phyloP scores from a whole-genome alignment of 2,888 invertebrate genomes.

The Erebia aethiops region DNA sequence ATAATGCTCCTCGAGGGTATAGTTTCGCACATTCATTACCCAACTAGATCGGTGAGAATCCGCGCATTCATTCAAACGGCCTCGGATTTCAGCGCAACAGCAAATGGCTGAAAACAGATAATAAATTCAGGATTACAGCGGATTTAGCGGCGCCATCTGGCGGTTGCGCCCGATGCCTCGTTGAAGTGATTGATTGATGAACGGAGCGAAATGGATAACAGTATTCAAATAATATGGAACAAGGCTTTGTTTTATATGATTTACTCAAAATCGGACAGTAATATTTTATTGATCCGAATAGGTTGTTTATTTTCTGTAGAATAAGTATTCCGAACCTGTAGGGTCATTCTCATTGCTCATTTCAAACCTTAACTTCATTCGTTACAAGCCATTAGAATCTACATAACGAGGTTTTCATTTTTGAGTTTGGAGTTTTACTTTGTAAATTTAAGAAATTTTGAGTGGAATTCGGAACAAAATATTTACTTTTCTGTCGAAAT shows the following conservation, averaged over 20 bases:
- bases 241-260: no score
- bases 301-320: no score
- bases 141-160: slow-evolving; percentile 68
- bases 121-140: slow-evolving; percentile 73
- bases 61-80: slow-evolving; percentile 57
- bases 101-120: slow-evolving; percentile 72
- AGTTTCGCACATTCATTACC: slow-evolving; percentile 52
- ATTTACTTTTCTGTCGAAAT: neutral
- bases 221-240: neutral
- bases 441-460: neutral
- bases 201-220: slow-evolving; percentile 39
- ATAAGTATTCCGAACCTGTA: no score
- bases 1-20: slow-evolving; percentile 22
- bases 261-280: no score
- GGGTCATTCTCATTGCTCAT: no score
- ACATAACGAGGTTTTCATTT: no score
- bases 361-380: no score
- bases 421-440: no score
- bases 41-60: slow-evolving; percentile 40
- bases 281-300: no score
- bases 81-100: slow-evolving; percentile 58
- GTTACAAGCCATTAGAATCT: no score
- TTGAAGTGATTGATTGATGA: slow-evolving; percentile 62
- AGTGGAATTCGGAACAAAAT: neutral
- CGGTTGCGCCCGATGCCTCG: slow-evolving; percentile 50